Evolutionary conservation across 2,888 invertebrate genomes (phyloP).

Genomic region (Galerucella pusilla): DNA sequence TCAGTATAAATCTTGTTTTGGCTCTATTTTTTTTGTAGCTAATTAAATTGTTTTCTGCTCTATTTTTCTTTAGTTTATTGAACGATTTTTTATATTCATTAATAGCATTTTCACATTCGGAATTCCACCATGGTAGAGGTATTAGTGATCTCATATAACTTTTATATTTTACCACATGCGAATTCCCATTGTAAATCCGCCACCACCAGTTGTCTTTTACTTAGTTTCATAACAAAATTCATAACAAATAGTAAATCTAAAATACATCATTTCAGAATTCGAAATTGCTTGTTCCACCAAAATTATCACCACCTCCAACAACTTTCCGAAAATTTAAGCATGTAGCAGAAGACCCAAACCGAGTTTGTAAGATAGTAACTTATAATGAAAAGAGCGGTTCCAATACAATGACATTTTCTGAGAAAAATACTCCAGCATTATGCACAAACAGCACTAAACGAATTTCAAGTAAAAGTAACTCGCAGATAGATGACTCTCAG

Average conservation of each 20-base stretch:
- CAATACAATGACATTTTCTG: conserved; percentile 63
- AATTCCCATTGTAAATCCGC: too few relatives aligned
- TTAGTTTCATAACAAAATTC: too few relatives aligned
- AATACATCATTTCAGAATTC: conserved; percentile 60
- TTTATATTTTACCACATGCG: too few relatives aligned
- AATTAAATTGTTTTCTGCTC: too few relatives aligned
- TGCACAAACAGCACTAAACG: conserved; percentile 49
- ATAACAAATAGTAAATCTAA: background rate
- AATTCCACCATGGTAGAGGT: too few relatives aligned
- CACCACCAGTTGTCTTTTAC: too few relatives aligned
- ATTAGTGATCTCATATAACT: too few relatives aligned
- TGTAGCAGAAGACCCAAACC: conserved; percentile 51
- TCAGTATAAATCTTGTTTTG: too few relatives aligned
- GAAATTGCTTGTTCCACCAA: conserved; percentile 75
- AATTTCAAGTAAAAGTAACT: conserved; percentile 62
- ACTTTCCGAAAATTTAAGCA: conserved; percentile 59
- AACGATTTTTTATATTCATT: too few relatives aligned
- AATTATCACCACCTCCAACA: conserved; percentile 60
- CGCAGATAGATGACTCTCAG: conserved; percentile 81
- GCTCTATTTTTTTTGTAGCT: too few relatives aligned
- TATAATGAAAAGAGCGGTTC: conserved; percentile 64
- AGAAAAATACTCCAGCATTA: conserved; percentile 56
- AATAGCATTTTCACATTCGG: too few relatives aligned
- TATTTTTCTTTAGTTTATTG: too few relatives aligned
- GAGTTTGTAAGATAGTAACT: conserved; percentile 60